A percentile compares a stretch with the other conserved stretches of the same genome.
Conservation (phyloP, 2,113 vertebrate genomes). For the Tragelaphus strepsiceros region DNA sequence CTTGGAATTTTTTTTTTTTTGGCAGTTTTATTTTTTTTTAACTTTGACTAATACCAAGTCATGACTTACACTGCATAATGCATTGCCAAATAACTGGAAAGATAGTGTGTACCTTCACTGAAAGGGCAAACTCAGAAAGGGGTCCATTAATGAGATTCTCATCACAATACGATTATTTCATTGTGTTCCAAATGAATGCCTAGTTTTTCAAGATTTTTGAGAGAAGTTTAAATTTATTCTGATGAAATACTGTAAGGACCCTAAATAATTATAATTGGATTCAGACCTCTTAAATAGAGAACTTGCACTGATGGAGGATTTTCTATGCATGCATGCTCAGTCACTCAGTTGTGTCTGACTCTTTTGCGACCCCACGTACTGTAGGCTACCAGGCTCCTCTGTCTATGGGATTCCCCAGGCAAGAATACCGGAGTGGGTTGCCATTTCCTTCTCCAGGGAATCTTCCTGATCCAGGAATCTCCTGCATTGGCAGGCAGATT, state of each 20-base stretch:
- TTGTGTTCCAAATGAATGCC: background rate
- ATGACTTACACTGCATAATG: background rate
- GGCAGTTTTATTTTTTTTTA: no score
- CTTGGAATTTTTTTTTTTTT: background rate
- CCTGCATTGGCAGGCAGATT: background rate
- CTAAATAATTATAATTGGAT: background rate
- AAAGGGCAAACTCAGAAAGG: background rate
- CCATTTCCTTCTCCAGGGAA: background rate
- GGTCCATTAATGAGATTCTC: background rate
- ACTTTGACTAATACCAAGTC: background rate
- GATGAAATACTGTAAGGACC: background rate
- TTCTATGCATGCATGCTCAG: background rate
- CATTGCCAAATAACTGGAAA: background rate
- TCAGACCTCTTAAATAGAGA: background rate
- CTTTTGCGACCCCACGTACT: background rate
- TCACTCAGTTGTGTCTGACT: background rate
- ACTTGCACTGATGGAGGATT: background rate
- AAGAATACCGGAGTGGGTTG: background rate
- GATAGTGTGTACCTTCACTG: background rate
- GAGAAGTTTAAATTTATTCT: background rate
- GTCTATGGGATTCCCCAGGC: background rate
- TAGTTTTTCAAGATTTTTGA: conserved; percentile 21
- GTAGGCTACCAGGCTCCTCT: background rate
- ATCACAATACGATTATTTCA: background rate
- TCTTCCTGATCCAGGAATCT: background rate